phyloP scores from a whole-genome alignment of 2,888 invertebrate genomes.

The Neocrepidodera transversa region DNA sequence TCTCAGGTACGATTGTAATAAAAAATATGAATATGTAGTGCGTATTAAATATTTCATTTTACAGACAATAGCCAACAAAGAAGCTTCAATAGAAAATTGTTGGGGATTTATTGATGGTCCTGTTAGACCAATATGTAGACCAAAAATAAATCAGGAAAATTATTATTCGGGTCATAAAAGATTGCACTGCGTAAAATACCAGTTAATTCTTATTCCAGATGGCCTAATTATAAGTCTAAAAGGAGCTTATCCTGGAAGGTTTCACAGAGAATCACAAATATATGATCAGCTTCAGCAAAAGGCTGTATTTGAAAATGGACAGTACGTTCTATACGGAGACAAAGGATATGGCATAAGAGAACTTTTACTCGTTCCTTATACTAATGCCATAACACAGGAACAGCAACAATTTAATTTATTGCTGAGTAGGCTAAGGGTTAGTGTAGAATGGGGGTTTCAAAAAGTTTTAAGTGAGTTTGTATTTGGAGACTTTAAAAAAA shows the following conservation, averaged over 20 bases:
- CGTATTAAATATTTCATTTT: too few relatives aligned
- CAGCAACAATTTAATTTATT: not conserved
- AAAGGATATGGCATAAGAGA: not conserved
- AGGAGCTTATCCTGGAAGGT: not conserved
- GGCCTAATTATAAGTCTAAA: not conserved
- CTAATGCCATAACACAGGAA: not conserved
- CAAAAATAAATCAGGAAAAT: not conserved
- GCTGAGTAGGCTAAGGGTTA: not conserved
- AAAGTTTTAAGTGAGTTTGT: conserved; percentile 2
- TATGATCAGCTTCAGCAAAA: too few relatives aligned
- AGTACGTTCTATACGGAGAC: not conserved
- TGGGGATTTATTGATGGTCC: conserved; percentile 21
- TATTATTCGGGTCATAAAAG: conserved; percentile 20
- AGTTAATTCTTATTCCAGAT: conserved; percentile 1
- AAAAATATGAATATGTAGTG: too few relatives aligned
- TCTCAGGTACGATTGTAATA: too few relatives aligned
- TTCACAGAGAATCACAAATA: not conserved
- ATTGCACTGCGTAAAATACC: not conserved
- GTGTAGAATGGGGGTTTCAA: conserved; percentile 12
- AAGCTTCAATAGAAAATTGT: conserved; percentile 5
- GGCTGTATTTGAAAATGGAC: too few relatives aligned
- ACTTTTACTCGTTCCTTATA: not conserved
- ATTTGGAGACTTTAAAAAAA: conserved; percentile 7
- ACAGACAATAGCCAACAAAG: not conserved
- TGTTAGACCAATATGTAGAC: conserved; percentile 18